Conservation (phyloP, 2,888 invertebrate genomes). For the Standfussiana lucernea region DNA sequence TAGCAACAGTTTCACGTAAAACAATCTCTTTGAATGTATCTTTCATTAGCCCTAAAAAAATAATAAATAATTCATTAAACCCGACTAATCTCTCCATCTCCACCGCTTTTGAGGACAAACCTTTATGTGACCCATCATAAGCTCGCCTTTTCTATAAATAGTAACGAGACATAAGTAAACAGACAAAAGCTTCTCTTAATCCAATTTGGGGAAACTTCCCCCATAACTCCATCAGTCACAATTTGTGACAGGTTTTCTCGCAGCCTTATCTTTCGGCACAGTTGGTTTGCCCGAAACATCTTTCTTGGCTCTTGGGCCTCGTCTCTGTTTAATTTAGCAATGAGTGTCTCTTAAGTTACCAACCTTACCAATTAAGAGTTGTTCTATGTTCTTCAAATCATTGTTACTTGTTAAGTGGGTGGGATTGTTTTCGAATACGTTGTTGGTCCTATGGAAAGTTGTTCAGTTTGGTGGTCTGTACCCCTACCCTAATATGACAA, state of each 20-base stretch:
- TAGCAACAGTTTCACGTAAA: neutral
- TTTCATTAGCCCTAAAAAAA: constrained; percentile 13
- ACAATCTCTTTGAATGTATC: constrained; percentile 4
- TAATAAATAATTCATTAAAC: constrained; percentile 12
- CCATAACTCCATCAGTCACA: constrained; percentile 43
- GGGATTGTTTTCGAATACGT: neutral
- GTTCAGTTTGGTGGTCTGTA: too few species aligned
- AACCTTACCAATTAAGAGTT: neutral
- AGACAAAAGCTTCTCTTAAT: constrained; percentile 41
- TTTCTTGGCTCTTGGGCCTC: constrained; percentile 20
- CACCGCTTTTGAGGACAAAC: neutral
- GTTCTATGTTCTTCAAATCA: neutral
- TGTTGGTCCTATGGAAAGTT: neutral
- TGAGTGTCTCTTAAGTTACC: constrained; percentile 6
- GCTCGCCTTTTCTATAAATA: constrained; percentile 14
- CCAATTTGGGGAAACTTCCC: constrained; percentile 17
- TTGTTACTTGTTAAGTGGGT: neutral
- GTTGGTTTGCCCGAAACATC: constrained; percentile 33
- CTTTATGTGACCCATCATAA: neutral
- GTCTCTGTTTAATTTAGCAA: constrained; percentile 14
- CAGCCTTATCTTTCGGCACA: constrained; percentile 50
- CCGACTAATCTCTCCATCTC: neutral
- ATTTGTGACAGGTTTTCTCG: constrained; percentile 42
- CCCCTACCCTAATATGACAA: neutral
- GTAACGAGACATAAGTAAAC: neutral